Evolutionary conservation across 2,888 invertebrate species (phyloP), one percentile per base, ranked within the genome.

Genomic region (Drosophila maculinotata): DNA sequence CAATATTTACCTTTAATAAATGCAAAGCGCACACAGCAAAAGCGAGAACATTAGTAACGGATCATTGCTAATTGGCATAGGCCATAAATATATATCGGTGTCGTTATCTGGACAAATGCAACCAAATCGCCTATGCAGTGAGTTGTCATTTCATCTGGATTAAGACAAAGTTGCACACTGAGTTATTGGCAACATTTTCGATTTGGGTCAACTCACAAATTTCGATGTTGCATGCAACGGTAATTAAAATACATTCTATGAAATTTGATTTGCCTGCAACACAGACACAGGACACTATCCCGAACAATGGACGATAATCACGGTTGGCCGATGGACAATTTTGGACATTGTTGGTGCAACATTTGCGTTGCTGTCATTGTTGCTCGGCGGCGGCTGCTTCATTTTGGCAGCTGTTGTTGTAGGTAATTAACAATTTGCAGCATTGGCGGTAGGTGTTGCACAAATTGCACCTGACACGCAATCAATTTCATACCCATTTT

Each of bases 241-340:
- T 75, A 64, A 73, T 73, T 74, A 60, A 75, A 60, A 75, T 56
- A 52, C 31, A 56, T 38, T 36, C 36, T n/a, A 47, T 49, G 3
- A 57, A 64, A 64, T 60, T 57, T 59, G 41, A 57, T 65, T 53
- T 58, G 1, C 38, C 2, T 35, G 15, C 38, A 42, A 28, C 56
- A 42, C 20, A 20, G 41, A 23, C 9, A 33, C 30, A 36, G 14
- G 5, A 12, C 44, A 30, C 35, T 9, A 6, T 1, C 31, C n/a
- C 12, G 3, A 25, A 25, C 56, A 67, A 41, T 47, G 45, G 36
- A 9, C 35, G 41, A 47, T 38, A 60, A 68, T 71, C 60, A 71
- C 53, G 41, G 44, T 20, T 57, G 41, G 62, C 23, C 62, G 14
- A 8, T 30, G 39, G n/a, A 14, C 36, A 47, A 58, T 31, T 49